Evolutionary conservation across 2,113 vertebrate genomes (phyloP).

Genomic region (Microcebus tavaratra): DNA sequence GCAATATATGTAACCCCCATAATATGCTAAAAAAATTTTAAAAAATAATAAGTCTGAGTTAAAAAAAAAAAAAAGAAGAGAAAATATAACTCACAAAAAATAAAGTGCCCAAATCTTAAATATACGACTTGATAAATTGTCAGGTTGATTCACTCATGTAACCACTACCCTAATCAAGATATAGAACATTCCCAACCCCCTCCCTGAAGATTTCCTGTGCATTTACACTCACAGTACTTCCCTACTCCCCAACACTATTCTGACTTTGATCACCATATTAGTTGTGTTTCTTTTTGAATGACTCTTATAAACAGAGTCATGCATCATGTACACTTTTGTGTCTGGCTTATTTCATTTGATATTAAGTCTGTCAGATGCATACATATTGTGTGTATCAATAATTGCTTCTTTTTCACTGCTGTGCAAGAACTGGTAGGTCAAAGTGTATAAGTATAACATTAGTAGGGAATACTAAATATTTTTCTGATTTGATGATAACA

Average conservation of each 20-base stretch:
- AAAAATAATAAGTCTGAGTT: too few relatives aligned
- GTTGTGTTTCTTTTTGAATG: not conserved
- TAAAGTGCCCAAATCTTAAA: not conserved
- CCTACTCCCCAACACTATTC: too few relatives aligned
- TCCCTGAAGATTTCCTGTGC: not conserved
- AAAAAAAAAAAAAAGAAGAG: not conserved
- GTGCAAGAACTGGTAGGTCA: not conserved
- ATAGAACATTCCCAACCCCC: not conserved
- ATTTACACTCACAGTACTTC: not conserved
- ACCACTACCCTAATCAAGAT: not conserved
- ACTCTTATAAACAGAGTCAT: not conserved
- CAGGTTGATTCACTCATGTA: not conserved
- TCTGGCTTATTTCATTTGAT: not conserved
- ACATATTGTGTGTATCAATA: not conserved
- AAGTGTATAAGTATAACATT: not conserved
- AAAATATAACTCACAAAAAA: not conserved
- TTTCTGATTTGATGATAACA: not conserved
- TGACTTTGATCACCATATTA: not conserved
- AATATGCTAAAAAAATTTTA: too few relatives aligned
- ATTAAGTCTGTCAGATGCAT: not conserved
- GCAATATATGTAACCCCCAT: too few relatives aligned
- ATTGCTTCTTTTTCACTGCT: not conserved
- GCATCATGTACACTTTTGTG: not conserved
- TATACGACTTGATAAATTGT: not conserved
- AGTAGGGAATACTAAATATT: not conserved